phyloP scores from a whole-genome alignment of 2,888 invertebrate genomes.

The Netelia melanura region DNA sequence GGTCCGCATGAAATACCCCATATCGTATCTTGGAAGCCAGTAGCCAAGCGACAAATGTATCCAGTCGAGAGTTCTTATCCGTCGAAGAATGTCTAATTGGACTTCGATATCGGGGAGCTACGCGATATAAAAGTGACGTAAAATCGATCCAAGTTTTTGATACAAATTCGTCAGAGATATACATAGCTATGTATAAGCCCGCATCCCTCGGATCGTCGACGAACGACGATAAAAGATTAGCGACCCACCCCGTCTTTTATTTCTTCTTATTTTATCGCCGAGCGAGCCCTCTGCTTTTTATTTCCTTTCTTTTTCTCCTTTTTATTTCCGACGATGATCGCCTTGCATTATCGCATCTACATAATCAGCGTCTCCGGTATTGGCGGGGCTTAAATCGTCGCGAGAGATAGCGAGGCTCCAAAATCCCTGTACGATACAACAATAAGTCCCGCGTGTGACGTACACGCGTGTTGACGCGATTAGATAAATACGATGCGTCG shows the following conservation, averaged over 20 bases:
- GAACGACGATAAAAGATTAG: constrained; percentile 34
- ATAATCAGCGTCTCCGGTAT: constrained; percentile 55
- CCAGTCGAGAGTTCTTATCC: constrained; percentile 32
- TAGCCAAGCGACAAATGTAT: constrained; percentile 7
- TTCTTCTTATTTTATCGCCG: not conserved
- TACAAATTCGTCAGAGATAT: not conserved
- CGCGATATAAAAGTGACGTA: not conserved
- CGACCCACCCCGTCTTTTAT: constrained; percentile 4
- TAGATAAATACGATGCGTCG: constrained; percentile 46
- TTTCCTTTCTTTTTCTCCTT: constrained; percentile 18
- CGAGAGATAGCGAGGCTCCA: constrained; percentile 53
- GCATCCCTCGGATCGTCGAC: not conserved
- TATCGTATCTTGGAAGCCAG: not conserved
- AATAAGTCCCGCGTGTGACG: constrained; percentile 64
- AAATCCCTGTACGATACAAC: constrained; percentile 50
- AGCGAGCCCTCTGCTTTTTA: constrained; percentile 25
- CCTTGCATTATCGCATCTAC: constrained; percentile 27
- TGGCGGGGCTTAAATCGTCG: constrained; percentile 46
- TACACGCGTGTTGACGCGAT: constrained; percentile 63
- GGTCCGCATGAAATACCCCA: not conserved
- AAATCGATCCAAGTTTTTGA: not conserved
- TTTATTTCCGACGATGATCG: constrained; percentile 1
- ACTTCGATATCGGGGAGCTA: constrained; percentile 10
- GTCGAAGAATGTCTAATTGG: constrained; percentile 52
- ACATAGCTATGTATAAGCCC: not conserved